These are phyloP conservation scores for Ophion ventricosus DNA, from an alignment of 2,888 invertebrate genomes.

Conservation along the genomic window DNA sequence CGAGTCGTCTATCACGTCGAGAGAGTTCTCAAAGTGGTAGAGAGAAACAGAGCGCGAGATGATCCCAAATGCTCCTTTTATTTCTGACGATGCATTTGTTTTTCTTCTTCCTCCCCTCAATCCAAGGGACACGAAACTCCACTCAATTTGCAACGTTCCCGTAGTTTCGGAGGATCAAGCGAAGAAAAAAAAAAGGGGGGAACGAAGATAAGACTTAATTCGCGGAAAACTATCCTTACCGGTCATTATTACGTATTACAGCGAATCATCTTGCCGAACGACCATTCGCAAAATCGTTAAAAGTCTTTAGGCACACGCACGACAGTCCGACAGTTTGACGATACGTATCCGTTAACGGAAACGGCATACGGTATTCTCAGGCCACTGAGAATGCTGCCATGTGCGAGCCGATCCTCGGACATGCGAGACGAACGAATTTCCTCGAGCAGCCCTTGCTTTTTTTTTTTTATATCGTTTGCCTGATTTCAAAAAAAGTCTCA, in stretches of 20 bases:
- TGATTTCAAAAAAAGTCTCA: too few relatives aligned
- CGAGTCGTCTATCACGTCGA: conserved; percentile 60
- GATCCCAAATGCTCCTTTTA: conserved; percentile 48
- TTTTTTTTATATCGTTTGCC: too few relatives aligned
- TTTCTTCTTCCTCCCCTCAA: not conserved
- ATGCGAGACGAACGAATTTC: not conserved
- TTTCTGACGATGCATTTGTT: conserved; percentile 12
- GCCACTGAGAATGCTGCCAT: not conserved
- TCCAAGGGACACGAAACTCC: conserved; percentile 40
- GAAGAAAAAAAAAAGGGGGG: conserved; percentile 1
- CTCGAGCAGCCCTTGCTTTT: too few relatives aligned
- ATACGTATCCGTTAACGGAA: conserved; percentile 49
- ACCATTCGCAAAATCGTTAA: conserved; percentile 25
- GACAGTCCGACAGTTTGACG: conserved; percentile 17
- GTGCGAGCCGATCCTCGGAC: not conserved
- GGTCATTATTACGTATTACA: conserved; percentile 25
- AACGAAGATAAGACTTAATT: not conserved
- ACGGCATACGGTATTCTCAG: conserved; percentile 25
- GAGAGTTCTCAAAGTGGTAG: conserved; percentile 33
- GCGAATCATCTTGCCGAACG: conserved; percentile 7
- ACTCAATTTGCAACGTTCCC: conserved; percentile 19
- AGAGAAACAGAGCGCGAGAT: conserved; percentile 76
- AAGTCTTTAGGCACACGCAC: conserved; percentile 34
- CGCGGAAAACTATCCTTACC: conserved; percentile 17
- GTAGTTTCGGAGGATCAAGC: not conserved